Evolutionary conservation across 1,140 invertebrate genomes (phyloP), one percentile per base, ranked within the genome.

Genomic region (Formica exsecta): DNA sequence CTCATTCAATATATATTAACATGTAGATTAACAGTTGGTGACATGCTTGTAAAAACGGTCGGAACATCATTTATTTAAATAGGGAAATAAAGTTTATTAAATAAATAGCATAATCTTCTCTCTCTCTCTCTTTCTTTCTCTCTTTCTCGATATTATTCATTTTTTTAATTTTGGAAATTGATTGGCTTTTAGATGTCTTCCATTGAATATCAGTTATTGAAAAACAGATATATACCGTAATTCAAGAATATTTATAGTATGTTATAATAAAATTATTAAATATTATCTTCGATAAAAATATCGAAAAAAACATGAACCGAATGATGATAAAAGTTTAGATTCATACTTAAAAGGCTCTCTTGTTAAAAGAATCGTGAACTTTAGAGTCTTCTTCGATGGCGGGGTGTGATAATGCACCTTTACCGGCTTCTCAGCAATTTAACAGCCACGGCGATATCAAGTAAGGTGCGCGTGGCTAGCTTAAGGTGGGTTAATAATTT

Each of bases 401-500:
- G 13, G 2, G 36, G 19, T 13, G 62, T 22, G 38, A 66, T 51
- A 36, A 3, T 64, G 13, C 41, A 32, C 25, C 29, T 32, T 44
- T 25, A 29, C 41, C 44, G 44, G 13, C 25, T 65, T 70, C 64
- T 41, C 44, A 32, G 3, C 9, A 70, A 80, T 80, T 80, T 80
- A 80, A 70, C 54, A 38, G 51, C 25, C 54, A 74, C 57, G 38
- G 38, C 36, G 73, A 83, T 73, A 44, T n/a, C 62, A 25, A 36
- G 64, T 51, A 51, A 51, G 48, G 48, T 13, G 13, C 13, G 44
- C 13, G 32, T 6, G 68, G 51, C 32, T 32, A 51, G n/a, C 19
- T 80, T 80, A 71, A 66, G 59, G 22, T 44, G 8, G 16, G 36
- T 80, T 83, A 83, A 74, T 83, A 83, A 83, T 83, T 83, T 83